Evolutionary conservation across 2,888 invertebrate genomes (phyloP).

Genomic region (Pammene fasciana): DNA sequence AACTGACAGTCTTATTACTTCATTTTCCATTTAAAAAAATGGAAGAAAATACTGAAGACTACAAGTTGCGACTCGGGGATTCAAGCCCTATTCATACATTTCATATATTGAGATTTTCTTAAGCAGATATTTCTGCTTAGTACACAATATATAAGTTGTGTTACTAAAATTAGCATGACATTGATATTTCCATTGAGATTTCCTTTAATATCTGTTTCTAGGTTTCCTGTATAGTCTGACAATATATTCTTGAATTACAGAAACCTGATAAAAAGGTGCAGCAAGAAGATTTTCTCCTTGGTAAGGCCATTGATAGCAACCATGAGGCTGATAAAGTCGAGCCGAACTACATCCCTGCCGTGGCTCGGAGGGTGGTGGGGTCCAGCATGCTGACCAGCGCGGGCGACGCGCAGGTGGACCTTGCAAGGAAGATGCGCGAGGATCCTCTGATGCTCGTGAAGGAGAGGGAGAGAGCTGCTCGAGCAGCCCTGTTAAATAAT

Average conservation of each 20-base stretch:
- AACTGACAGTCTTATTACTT: too few relatives aligned
- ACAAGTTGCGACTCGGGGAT: too few relatives aligned
- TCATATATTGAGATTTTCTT: too few relatives aligned
- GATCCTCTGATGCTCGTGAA: slow-evolving; percentile 96
- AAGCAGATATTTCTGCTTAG: too few relatives aligned
- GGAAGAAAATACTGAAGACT: too few relatives aligned
- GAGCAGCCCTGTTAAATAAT: slow-evolving; percentile 93
- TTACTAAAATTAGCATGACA: too few relatives aligned
- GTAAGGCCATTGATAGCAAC: slow-evolving; percentile 91
- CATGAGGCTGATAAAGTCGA: slow-evolving; percentile 87
- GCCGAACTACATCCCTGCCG: slow-evolving; percentile 89
- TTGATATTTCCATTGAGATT: too few relatives aligned
- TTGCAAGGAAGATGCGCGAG: slow-evolving; percentile 94
- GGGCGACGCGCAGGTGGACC: slow-evolving; percentile 89
- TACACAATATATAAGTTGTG: too few relatives aligned
- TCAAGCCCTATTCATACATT: too few relatives aligned
- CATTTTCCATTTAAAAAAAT: too few relatives aligned
- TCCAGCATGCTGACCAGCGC: slow-evolving; percentile 74
- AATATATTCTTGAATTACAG: slow-evolving; percentile 57
- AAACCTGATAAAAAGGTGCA: slow-evolving; percentile 86
- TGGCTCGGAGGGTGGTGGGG: slow-evolving; percentile 73
- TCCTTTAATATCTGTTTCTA: too few relatives aligned
- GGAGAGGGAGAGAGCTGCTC: slow-evolving; percentile 94
- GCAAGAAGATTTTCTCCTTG: slow-evolving; percentile 94
- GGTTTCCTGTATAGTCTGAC: too few relatives aligned